These are phyloP conservation scores for Erinaceus europaeus DNA, from an alignment of 2,113 vertebrate species.

Conservation along the genomic window DNA sequence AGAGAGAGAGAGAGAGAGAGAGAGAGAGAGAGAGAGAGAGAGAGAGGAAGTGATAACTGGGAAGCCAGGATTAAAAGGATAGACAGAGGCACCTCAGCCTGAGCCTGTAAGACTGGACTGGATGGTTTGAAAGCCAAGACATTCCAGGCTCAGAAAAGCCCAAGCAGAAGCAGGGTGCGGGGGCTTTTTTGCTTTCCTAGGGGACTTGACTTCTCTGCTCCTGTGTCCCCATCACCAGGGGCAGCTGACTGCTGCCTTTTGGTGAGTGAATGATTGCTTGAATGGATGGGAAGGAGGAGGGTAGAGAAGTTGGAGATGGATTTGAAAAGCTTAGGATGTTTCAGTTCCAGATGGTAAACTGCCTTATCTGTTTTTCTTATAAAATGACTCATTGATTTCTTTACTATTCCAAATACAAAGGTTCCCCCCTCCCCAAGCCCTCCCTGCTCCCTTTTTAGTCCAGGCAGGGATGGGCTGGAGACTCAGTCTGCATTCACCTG, in stretches of 20 bases:
- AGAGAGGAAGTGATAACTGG: not conserved
- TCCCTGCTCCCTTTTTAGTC: not conserved
- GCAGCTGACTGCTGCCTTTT: no score
- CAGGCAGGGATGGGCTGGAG: not conserved
- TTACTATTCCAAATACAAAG: not conserved
- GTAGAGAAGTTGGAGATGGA: not conserved
- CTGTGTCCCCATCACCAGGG: not conserved
- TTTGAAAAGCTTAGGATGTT: not conserved
- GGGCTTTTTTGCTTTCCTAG: no score
- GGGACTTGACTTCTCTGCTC: not conserved
- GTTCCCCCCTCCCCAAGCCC: rapidly evolving
- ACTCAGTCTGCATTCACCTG: no score
- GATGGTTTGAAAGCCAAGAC: not conserved
- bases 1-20: no score
- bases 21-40: no score
- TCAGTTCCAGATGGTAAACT: not conserved
- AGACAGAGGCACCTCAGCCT: not conserved
- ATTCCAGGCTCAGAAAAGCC: not conserved
- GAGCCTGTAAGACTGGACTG: not conserved
- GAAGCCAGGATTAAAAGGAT: not conserved
- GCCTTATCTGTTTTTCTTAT: not conserved
- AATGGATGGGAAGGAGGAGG: not conserved
- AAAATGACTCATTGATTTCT: not conserved
- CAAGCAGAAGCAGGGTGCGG: not conserved
- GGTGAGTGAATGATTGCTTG: not conserved